Evolutionary conservation across 2,888 invertebrate genomes (phyloP).

Genomic region (Danaus chrysippus): DNA sequence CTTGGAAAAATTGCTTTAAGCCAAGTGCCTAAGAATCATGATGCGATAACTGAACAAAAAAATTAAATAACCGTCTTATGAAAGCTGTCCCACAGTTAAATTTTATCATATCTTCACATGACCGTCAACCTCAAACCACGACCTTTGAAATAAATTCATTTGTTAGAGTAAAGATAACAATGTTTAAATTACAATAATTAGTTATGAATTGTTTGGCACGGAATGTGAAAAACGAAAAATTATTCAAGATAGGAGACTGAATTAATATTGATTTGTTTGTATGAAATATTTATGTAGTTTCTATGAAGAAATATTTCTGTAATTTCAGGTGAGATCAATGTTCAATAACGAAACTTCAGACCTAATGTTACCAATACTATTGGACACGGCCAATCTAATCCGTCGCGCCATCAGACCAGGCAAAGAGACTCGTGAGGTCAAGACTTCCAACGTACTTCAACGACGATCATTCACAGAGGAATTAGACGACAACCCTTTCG

Average conservation of each 20-base stretch:
- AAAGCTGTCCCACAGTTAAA: conserved; percentile 31
- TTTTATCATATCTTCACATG: conserved; percentile 47
- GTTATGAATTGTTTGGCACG: too few species aligned
- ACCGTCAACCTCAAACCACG: conserved; percentile 37
- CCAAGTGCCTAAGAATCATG: conserved; percentile 1
- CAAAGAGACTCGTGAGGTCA: conserved; percentile 58
- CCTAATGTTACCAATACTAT: conserved; percentile 80
- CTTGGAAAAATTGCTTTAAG: conserved; percentile 4
- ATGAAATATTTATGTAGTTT: not conserved
- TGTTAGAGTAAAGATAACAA: too few species aligned
- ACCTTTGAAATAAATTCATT: not conserved
- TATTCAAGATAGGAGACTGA: too few species aligned
- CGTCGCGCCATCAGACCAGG: conserved; percentile 69
- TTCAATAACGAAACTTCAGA: conserved; percentile 76
- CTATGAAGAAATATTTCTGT: conserved; percentile 23
- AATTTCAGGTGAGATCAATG: conserved; percentile 78
- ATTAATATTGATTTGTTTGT: conserved; percentile 3
- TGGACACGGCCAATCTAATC: conserved; percentile 82
- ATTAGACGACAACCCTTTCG: conserved; percentile 55
- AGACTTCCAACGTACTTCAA: conserved; percentile 53
- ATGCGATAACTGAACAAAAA: conserved; percentile 7
- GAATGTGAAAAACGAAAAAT: too few species aligned
- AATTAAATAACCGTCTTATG: conserved; percentile 20
- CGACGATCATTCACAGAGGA: conserved; percentile 62
- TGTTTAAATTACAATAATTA: not conserved